Conservation (phyloP, 2,113 vertebrate genomes). For the Atlantisia rogersi region DNA sequence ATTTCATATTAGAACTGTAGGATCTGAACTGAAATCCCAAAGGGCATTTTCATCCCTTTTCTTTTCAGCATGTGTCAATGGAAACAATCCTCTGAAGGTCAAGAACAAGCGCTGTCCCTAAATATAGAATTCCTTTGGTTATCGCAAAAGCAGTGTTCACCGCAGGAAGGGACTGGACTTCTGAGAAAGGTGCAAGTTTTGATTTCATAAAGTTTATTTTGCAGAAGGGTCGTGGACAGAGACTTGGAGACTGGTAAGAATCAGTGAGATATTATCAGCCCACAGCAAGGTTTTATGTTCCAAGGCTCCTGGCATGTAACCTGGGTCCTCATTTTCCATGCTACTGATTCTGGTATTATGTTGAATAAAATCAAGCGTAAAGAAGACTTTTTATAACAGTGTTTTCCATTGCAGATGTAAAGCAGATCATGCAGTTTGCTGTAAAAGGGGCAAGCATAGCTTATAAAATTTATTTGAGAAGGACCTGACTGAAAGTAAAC, state of each 20-base stretch:
- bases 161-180: slow-evolving; percentile 55
- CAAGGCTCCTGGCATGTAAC: slow-evolving; percentile 29
- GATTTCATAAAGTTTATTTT: slow-evolving; percentile 62
- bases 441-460: neutral
- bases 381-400: neutral
- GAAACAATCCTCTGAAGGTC: slow-evolving; percentile 57
- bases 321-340: neutral
- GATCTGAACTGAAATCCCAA: slow-evolving; percentile 49
- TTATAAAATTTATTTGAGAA: slow-evolving; percentile 26
- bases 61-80: slow-evolving; percentile 59
- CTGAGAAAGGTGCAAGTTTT: slow-evolving; percentile 52
- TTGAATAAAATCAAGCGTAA: slow-evolving; percentile 11
- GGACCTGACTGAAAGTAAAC: neutral
- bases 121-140: slow-evolving; percentile 67
- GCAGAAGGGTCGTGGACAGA: slow-evolving; percentile 14
- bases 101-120: slow-evolving; percentile 50
- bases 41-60: slow-evolving; percentile 51
- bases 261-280: slow-evolving; percentile 44
- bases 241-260: slow-evolving; percentile 42
- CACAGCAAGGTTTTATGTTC: slow-evolving; percentile 43
- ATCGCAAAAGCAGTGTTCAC: slow-evolving; percentile 43
- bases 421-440: neutral
- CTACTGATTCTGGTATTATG: slow-evolving; percentile 26
- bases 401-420: neutral
- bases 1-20: slow-evolving; percentile 45